A percentile compares a stretch with the other conserved stretches of the same genome.
These are phyloP conservation scores for Stomorhina lunata DNA, from an alignment of 2,888 invertebrate genomes.

Conservation along the genomic window DNA sequence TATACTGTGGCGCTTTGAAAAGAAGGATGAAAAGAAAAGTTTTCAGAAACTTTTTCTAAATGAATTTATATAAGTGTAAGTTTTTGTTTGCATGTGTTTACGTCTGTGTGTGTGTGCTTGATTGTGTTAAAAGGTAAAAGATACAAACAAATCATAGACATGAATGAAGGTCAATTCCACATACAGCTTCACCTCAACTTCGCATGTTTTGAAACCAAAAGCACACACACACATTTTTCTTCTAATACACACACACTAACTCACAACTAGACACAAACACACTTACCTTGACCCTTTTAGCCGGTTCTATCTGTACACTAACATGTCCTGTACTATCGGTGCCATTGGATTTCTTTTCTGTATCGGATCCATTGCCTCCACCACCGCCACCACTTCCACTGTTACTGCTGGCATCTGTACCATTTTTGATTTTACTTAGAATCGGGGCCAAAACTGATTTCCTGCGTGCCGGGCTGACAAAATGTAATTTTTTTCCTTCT, in stretches of 20 bases:
- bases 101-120: not conserved
- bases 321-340: conserved; percentile 74
- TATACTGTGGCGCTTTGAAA: conserved; percentile 81
- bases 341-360: conserved; percentile 73
- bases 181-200: conserved; percentile 50
- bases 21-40: conserved; percentile 10
- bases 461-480: conserved; percentile 77
- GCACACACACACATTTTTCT: conserved; percentile 4
- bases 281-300: conserved; percentile 78
- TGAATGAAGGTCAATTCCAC: conserved; percentile 35
- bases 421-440: conserved; percentile 78
- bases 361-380: conserved; percentile 61
- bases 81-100: not conserved
- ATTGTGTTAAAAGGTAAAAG: not conserved
- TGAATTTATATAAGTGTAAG: not conserved
- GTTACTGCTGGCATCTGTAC: conserved; percentile 70
- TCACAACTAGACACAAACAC: conserved; percentile 3
- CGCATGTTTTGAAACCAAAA: conserved; percentile 20
- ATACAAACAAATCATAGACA: conserved; percentile 39
- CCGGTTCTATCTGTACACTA: conserved; percentile 78
- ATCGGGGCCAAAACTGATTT: conserved; percentile 79
- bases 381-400: conserved; percentile 51
- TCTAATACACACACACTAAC: conserved; percentile 12
- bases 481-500: conserved; percentile 79
- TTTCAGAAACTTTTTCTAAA: not conserved